Conservation (phyloP, 1,140 invertebrate genomes). For the Drosophila erecta region DNA sequence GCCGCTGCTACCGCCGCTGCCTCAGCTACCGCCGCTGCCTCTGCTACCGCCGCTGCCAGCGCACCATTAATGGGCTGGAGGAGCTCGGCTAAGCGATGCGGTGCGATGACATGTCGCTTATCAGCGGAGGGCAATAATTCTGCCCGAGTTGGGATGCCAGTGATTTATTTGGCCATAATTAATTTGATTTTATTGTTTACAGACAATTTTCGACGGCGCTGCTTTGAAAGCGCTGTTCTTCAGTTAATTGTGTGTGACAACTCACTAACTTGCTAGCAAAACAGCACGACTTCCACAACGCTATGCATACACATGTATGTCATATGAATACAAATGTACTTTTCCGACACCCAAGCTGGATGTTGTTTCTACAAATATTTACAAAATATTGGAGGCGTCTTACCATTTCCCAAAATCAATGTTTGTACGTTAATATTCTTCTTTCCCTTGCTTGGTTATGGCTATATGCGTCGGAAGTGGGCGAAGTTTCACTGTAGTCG, state of each 20-base stretch:
- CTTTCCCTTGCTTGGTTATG: too few species aligned
- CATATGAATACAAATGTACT: too few species aligned
- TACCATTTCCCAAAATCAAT: too few species aligned
- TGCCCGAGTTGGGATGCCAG: constrained; percentile 22
- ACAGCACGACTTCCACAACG: background rate
- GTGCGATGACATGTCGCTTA: constrained; percentile 8
- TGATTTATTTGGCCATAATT: constrained; percentile 76
- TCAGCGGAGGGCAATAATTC: constrained; percentile 45
- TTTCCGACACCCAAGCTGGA: too few species aligned
- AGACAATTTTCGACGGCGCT: constrained; percentile 12
- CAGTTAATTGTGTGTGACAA: constrained; percentile 4
- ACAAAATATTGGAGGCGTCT: too few species aligned
- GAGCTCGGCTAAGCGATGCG: constrained; percentile 22
- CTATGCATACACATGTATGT: background rate
- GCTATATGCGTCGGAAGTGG: background rate
- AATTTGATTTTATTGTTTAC: constrained; percentile 67
- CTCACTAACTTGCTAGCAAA: background rate
- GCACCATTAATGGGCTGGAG: constrained; percentile 23
- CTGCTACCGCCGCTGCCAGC: constrained; percentile 5
- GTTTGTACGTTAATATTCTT: too few species aligned
- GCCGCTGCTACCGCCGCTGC: constrained; percentile 11
- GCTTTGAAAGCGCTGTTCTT: constrained; percentile 22
- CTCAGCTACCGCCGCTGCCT: background rate
- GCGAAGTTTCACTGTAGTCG: background rate
- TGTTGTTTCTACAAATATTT: too few species aligned